These are phyloP conservation scores for Pteropus rufus DNA, from an alignment of 2,797 vertebrate species.

Conservation along the genomic window DNA sequence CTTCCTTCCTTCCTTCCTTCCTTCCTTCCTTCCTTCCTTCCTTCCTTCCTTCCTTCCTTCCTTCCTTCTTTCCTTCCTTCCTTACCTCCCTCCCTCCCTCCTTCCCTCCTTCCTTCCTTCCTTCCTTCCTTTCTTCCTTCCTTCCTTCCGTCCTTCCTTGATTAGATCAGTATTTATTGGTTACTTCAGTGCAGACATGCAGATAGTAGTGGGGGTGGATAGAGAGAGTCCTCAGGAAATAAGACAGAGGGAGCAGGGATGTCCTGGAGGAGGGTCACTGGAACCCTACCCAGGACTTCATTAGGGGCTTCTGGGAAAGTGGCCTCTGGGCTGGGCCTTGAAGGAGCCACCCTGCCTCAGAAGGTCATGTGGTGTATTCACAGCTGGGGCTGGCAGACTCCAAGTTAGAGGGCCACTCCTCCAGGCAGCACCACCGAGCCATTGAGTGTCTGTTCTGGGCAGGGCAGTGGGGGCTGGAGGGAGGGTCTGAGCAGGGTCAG, in stretches of 20 bases:
- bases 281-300: neutral
- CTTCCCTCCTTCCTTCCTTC: neutral
- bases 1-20: neutral
- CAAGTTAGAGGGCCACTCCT: neutral
- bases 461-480: too few relatives aligned
- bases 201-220: too few relatives aligned
- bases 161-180: fast-evolving
- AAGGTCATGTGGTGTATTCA: neutral
- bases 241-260: neutral
- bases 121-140: neutral
- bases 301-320: neutral
- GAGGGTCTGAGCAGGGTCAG: neutral
- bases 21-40: neutral
- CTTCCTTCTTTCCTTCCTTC: neutral
- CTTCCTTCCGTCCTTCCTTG: neutral
- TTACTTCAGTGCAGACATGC: neutral
- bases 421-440: neutral
- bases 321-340: neutral
- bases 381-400: neutral
- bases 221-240: neutral
- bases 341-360: neutral
- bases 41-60: neutral
- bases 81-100: neutral
- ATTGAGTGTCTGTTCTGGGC: neutral
- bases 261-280: neutral